Conservation (phyloP, 2,888 invertebrate species). For the Andricus quercusramuli region DNA sequence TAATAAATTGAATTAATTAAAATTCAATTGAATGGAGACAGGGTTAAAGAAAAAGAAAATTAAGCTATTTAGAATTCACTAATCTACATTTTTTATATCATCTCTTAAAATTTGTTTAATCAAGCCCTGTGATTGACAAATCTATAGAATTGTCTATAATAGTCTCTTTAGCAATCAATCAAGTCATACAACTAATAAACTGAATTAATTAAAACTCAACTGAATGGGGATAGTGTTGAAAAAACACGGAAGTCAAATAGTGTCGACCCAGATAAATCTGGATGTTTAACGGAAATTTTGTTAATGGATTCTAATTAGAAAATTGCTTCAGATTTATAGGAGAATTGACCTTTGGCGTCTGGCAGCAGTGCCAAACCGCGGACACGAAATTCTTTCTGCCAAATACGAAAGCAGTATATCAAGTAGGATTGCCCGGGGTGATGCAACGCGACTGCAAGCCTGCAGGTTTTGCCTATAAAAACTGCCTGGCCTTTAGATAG, state of each 20-base stretch:
- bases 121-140: too few relatives aligned
- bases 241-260: conserved; percentile 17
- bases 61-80: too few relatives aligned
- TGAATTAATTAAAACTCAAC: not conserved
- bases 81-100: too few relatives aligned
- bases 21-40: not conserved
- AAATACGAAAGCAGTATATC: conserved; percentile 53
- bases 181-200: not conserved
- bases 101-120: too few relatives aligned
- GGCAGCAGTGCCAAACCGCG: conserved; percentile 51
- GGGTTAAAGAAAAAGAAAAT: not conserved
- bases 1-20: not conserved
- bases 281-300: conserved; percentile 22
- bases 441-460: conserved; percentile 45
- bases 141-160: too few relatives aligned
- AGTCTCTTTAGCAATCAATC: not conserved
- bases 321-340: conserved; percentile 52
- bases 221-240: not conserved
- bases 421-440: conserved; percentile 48
- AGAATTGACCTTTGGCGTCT: conserved; percentile 58
- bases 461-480: conserved; percentile 13
- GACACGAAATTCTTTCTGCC: conserved; percentile 50
- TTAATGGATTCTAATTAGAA: conserved; percentile 49
- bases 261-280: conserved; percentile 23
- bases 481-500: conserved; percentile 22